Evolutionary conservation across 2,113 vertebrate genomes (phyloP).

Genomic region (Jaculus jaculus): DNA sequence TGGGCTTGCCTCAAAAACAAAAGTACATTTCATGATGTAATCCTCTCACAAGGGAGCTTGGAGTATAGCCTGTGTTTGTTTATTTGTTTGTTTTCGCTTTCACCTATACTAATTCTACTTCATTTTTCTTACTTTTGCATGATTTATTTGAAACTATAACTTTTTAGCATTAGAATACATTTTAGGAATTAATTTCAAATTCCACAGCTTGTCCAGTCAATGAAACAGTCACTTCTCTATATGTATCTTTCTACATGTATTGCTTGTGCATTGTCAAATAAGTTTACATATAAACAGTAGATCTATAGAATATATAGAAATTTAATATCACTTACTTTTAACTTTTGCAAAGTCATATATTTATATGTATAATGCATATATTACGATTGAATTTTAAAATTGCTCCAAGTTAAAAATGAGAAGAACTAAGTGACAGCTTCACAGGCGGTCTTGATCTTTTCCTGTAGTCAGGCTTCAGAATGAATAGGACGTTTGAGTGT

Average conservation of each 20-base stretch:
- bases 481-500: not conserved
- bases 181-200: conserved; percentile 11
- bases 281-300: not conserved
- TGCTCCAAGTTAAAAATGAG: conserved; percentile 35
- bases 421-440: not conserved
- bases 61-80: not conserved
- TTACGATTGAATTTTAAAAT: not conserved
- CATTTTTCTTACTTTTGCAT: not conserved
- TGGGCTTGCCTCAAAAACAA: too few relatives aligned
- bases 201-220: not conserved
- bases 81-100: not conserved
- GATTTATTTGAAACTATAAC: not conserved
- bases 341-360: too few relatives aligned
- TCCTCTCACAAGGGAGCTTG: not conserved
- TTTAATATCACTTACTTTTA: too few relatives aligned
- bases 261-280: not conserved
- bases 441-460: not conserved
- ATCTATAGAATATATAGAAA: not conserved
- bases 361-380: not conserved
- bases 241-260: not conserved
- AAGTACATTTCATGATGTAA: not conserved
- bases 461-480: not conserved
- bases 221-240: not conserved
- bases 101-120: not conserved
- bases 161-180: not conserved